These are phyloP conservation scores for Meloidogyne exigua DNA, from an alignment of 1,140 invertebrate genomes.

Conservation along the genomic window DNA sequence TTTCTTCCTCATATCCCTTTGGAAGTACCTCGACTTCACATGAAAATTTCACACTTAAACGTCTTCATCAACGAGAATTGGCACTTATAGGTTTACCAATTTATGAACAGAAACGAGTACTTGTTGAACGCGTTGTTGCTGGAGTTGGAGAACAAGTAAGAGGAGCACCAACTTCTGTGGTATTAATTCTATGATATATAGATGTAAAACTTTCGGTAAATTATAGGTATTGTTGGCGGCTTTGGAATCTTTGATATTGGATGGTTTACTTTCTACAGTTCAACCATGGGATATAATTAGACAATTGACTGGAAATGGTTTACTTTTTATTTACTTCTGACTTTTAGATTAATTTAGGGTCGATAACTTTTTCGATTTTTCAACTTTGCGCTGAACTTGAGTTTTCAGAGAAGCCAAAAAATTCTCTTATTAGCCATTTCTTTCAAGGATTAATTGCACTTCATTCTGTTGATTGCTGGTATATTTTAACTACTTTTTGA, in stretches of 20 bases:
- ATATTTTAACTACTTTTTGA: not conserved
- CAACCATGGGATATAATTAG: constrained; percentile 53
- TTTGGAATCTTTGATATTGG: constrained; percentile 45
- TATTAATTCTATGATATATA: not conserved
- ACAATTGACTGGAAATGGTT: constrained; percentile 50
- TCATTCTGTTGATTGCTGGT: constrained; percentile 33
- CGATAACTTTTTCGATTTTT: constrained; percentile 51
- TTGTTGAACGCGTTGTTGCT: constrained; percentile 60
- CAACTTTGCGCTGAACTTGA: constrained; percentile 53
- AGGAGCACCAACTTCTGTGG: constrained; percentile 41
- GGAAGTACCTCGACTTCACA: not conserved
- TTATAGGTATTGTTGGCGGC: constrained; percentile 39
- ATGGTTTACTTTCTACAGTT: constrained; percentile 43
- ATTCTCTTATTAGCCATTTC: constrained; percentile 57
- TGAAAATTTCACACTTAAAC: constrained; percentile 5
- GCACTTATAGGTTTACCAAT: constrained; percentile 48
- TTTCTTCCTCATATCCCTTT: not conserved
- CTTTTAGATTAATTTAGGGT: constrained; percentile 20
- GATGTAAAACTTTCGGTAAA: not conserved
- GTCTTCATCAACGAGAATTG: constrained; percentile 44
- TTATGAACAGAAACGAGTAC: constrained; percentile 51
- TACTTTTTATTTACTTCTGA: not conserved
- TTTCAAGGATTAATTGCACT: constrained; percentile 51
- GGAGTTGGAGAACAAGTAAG: constrained; percentile 58
- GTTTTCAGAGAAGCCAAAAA: constrained; percentile 53